A percentile compares a stretch with the other conserved stretches of the same genome.
Conservation (phyloP, 1,140 invertebrate species). For the Ooceraea biroi region DNA sequence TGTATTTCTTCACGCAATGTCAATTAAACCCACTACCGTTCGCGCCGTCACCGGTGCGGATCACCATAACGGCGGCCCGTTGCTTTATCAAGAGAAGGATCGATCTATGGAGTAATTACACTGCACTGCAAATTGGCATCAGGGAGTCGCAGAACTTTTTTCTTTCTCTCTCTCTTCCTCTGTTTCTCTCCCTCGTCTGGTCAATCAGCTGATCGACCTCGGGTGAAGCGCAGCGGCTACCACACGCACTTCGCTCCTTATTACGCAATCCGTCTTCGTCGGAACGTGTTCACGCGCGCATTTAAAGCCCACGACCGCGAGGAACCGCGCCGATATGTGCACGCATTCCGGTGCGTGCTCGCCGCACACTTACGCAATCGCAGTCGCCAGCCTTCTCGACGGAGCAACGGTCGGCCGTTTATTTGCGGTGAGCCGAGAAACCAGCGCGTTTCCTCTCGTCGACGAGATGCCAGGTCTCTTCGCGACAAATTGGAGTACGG, state of each 20-base stretch:
- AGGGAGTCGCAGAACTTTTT: not conserved
- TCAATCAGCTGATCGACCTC: slow-evolving; percentile 62
- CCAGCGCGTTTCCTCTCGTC: slow-evolving; percentile 49
- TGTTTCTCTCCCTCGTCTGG: too few species aligned
- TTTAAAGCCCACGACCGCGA: slow-evolving; percentile 29
- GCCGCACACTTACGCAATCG: slow-evolving; percentile 67
- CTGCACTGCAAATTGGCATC: slow-evolving; percentile 31
- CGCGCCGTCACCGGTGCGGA: not conserved
- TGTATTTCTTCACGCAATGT: slow-evolving; percentile 54
- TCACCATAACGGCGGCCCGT: slow-evolving; percentile 24
- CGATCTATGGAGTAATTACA: not conserved
- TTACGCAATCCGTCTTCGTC: slow-evolving; percentile 32
- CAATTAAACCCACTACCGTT: slow-evolving; percentile 47
- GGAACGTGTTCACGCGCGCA: not conserved
- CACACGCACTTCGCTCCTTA: slow-evolving; percentile 13
- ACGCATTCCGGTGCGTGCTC: slow-evolving; percentile 64
- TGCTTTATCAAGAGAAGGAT: slow-evolving; percentile 29
- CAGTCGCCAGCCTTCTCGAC: slow-evolving; percentile 29
- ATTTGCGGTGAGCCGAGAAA: slow-evolving; percentile 64
- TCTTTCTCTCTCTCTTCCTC: not conserved
- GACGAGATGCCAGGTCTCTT: not conserved
- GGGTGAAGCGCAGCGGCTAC: not conserved
- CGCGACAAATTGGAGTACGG: not conserved
- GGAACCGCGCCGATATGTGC: slow-evolving; percentile 62
- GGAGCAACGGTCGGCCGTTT: slow-evolving; percentile 56